Evolutionary conservation across 2,797 vertebrate genomes (phyloP), one percentile per base, ranked within the genome.

Genomic region (Rhinatrema bivittatum): DNA sequence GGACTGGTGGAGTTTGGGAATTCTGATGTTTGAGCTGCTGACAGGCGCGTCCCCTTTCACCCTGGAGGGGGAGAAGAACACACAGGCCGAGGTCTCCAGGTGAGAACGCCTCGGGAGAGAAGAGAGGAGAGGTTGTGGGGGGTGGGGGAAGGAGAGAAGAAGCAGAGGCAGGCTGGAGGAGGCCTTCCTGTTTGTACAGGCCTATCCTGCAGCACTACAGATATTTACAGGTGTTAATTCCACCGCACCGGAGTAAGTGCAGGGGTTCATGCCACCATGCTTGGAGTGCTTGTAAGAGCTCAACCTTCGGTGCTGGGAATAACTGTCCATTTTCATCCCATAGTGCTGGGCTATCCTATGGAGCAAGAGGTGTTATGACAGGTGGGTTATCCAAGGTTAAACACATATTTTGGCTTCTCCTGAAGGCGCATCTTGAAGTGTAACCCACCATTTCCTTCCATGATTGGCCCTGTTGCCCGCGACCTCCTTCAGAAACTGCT

Each of bases 1-100:
- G 42, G 92, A 96, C 62, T 94, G 92, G 92, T 96, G 92, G 92
- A 95, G 91, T 50, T 71, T 96, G 29, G 92, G 92, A 4, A 93
- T 94, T 70, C 70, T 94, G 50, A 89, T 94, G 74, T 96, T 93
- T 29, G 91, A 96, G 74, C 78, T 94, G 41, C 75, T 96, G 63
- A 96, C 91, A 0, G 92, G 92, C 27, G 91, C 92, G 0, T 94
- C 92, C 26, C 91, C 91, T 11, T 96, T 96, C 55, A 96, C 92
- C 4, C 53, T 96, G 71, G 92, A 94, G 73, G 92, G 92, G 6
- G 90, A 93, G 68, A 88, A 87, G 62, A 95, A 95, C 68, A 87
- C 90, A 1, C 92, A 94, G 68, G 88, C 88, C 0, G 92, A 96
- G 39, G 91, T 96, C 60, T 93, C 92, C 43, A 90, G 89, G 92